A percentile compares a stretch with the other conserved stretches of the same genome.
Conservation (phyloP, 2,888 invertebrate species). For the Machimus rusticus region DNA sequence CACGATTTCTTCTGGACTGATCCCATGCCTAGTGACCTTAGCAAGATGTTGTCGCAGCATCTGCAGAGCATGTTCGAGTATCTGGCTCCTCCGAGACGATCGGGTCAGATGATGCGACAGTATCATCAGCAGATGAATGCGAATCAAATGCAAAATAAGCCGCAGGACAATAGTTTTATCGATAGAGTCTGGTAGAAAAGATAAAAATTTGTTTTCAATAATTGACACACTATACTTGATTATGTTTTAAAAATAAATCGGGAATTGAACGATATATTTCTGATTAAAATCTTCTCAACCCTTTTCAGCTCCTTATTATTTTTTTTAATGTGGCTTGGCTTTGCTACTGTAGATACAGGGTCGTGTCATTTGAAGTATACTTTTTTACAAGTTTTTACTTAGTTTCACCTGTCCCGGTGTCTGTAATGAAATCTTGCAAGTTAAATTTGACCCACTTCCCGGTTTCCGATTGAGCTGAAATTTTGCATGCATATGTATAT, state of each 20-base stretch:
- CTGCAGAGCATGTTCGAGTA: slow-evolving; percentile 96
- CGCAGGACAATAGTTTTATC: slow-evolving; percentile 84
- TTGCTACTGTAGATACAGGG: too few species aligned
- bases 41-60: slow-evolving; percentile 90
- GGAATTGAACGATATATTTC: neutral
- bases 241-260: slow-evolving; percentile 20
- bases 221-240: neutral
- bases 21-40: slow-evolving; percentile 92
- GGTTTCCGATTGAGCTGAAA: too few species aligned
- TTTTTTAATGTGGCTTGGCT: neutral
- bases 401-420: too few species aligned
- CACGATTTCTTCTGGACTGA: slow-evolving; percentile 99
- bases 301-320: neutral
- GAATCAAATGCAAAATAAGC: slow-evolving; percentile 64
- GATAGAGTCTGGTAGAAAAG: slow-evolving; percentile 78
- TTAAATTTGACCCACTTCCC: too few species aligned
- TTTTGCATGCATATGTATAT: too few species aligned
- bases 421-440: too few species aligned
- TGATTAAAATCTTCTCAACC: neutral
- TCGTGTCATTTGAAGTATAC: too few species aligned
- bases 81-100: slow-evolving; percentile 77
- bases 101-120: slow-evolving; percentile 73
- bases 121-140: slow-evolving; percentile 69
- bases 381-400: too few species aligned
- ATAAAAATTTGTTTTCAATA: neutral